Conservation (phyloP, 2,797 vertebrate species). For the Esox masquinongy region DNA sequence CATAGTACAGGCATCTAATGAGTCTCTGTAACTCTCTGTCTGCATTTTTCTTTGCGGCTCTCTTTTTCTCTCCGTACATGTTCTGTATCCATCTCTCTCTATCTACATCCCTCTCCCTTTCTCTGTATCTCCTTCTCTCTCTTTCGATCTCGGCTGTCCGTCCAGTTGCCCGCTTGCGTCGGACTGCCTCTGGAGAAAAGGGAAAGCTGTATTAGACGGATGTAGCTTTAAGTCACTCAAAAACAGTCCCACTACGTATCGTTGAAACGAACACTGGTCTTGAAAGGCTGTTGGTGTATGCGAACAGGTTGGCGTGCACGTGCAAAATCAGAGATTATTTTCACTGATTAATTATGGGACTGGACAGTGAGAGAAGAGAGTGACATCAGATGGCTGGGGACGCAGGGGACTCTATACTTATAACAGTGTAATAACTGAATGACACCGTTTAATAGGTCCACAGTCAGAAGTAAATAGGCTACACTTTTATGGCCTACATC, state of each 20-base stretch:
- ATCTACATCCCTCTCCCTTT: not conserved
- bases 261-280: not conserved
- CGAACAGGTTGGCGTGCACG: not conserved
- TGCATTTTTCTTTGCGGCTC: not conserved
- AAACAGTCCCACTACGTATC: no score
- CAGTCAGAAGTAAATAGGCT: not conserved
- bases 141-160: not conserved
- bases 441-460: not conserved
- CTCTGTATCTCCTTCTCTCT: not conserved
- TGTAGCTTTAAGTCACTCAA: no score
- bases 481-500: not conserved
- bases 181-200: no score
- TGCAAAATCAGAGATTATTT: conserved; percentile 44
- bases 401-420: conserved; percentile 27
- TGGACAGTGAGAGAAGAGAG: conserved; percentile 13
- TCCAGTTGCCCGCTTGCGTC: not conserved
- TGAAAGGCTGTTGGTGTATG: not conserved
- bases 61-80: not conserved
- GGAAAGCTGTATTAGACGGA: no score
- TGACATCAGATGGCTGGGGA: conserved; percentile 35
- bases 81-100: not conserved
- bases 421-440: conserved; percentile 31
- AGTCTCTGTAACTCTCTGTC: not conserved
- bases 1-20: conserved; percentile 30
- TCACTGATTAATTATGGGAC: conserved; percentile 57